Evolutionary conservation across 2,113 vertebrate genomes (phyloP).

Genomic region (Hyla sarda): DNA sequence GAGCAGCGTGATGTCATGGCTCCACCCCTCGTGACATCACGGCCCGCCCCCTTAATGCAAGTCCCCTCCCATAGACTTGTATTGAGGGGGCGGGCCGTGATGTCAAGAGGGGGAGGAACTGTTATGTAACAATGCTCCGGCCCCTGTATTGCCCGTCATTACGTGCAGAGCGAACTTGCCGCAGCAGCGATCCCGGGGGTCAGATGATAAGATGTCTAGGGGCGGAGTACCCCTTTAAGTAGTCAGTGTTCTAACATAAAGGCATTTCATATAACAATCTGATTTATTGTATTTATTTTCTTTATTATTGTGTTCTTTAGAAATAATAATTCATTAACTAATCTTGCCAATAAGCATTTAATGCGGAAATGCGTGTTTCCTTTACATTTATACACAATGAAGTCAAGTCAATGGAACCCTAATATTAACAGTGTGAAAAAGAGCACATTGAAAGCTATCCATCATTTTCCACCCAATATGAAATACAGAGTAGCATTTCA

Average conservation of each 20-base stretch:
- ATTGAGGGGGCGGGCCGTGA: too few relatives aligned
- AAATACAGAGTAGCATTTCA: not conserved
- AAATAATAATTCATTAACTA: conserved; percentile 6
- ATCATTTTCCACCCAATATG: conserved; percentile 8
- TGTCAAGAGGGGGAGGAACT: too few relatives aligned
- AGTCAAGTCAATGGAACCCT: not conserved
- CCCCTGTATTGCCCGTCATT: too few relatives aligned
- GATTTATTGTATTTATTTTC: not conserved
- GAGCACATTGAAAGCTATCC: not conserved
- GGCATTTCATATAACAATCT: not conserved
- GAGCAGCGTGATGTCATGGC: too few relatives aligned
- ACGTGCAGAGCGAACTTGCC: too few relatives aligned
- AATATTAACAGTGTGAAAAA: not conserved
- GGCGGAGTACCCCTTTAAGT: too few relatives aligned
- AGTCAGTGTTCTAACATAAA: not conserved
- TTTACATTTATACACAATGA: not conserved
- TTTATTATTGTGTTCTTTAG: not conserved
- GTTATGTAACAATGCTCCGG: too few relatives aligned
- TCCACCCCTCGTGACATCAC: too few relatives aligned
- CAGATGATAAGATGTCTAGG: too few relatives aligned
- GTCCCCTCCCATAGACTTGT: too few relatives aligned
- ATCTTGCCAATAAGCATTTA: not conserved
- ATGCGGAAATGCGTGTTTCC: not conserved
- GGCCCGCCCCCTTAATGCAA: too few relatives aligned
- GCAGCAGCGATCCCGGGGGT: too few relatives aligned